Percentiles rank a stretch among this genome's conserved stretches.
These are phyloP conservation scores for Morone saxatilis DNA, from an alignment of 2,113 vertebrate species.

Conservation along the genomic window DNA sequence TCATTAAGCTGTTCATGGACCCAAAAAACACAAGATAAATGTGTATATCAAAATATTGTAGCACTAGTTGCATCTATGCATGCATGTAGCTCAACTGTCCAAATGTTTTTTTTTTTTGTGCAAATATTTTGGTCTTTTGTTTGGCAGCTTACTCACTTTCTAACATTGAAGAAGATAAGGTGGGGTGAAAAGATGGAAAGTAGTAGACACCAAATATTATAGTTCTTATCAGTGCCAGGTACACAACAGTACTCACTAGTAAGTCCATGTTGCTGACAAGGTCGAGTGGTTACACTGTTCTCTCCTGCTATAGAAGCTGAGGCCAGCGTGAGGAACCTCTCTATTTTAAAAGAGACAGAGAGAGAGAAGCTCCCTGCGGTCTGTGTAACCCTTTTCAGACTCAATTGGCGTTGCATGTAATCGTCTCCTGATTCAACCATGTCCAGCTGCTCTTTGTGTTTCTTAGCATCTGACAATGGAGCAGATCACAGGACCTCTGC, in stretches of 20 bases:
- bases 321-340: slow-evolving; percentile 53
- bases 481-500: slow-evolving; percentile 78
- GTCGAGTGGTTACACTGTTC: slow-evolving; percentile 72
- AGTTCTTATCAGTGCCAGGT: slow-evolving; percentile 53
- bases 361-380: slow-evolving; percentile 70
- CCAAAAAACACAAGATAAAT: not conserved
- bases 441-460: slow-evolving; percentile 84
- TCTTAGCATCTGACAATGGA: slow-evolving; percentile 72
- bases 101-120: slow-evolving; percentile 35
- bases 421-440: slow-evolving; percentile 80
- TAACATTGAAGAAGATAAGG: slow-evolving; percentile 31
- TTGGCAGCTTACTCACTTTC: slow-evolving; percentile 34
- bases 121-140: slow-evolving; percentile 19
- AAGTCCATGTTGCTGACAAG: slow-evolving; percentile 68
- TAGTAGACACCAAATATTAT: slow-evolving; percentile 22
- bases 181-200: slow-evolving; percentile 19
- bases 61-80: not conserved
- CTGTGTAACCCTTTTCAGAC: slow-evolving; percentile 75
- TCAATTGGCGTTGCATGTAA: slow-evolving; percentile 84
- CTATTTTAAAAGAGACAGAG: slow-evolving; percentile 47
- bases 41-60: not conserved
- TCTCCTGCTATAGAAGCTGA: slow-evolving; percentile 53
- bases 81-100: slow-evolving; percentile 6
- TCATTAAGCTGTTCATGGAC: not conserved
- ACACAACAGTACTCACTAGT: slow-evolving; percentile 30